Percentiles rank a stretch among this genome's conserved stretches.
Conservation (phyloP, 2,797 vertebrate species). For the Pangasius sanitwongsei region DNA sequence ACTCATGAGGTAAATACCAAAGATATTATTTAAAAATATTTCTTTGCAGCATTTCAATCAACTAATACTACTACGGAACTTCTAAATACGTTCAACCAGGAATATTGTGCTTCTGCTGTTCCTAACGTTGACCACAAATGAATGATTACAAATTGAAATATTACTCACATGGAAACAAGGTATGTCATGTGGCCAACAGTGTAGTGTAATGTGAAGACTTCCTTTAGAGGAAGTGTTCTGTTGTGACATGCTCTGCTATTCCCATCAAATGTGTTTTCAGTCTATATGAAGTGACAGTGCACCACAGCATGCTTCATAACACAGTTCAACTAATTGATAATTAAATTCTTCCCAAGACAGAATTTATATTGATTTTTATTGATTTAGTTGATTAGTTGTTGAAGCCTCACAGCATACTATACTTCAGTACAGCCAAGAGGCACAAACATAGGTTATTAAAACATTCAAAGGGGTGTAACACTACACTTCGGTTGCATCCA, state of each 20-base stretch:
- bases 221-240: not conserved
- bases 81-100: not conserved
- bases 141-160: not conserved
- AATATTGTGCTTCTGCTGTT: not conserved
- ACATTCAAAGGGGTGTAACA: not conserved
- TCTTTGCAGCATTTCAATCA: not conserved
- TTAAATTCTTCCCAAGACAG: too few relatives aligned
- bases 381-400: not conserved
- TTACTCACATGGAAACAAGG: not conserved
- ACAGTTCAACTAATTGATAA: not conserved
- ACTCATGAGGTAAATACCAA: constrained; percentile 63
- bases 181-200: not conserved
- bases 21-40: not conserved
- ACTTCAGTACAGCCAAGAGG: not conserved
- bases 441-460: not conserved
- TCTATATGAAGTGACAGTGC: not conserved
- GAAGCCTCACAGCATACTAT: not conserved
- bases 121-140: not conserved
- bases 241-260: not conserved
- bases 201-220: not conserved
- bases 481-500: not conserved
- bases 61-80: not conserved
- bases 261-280: too few relatives aligned
- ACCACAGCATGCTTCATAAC: not conserved
- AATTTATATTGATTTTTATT: too few relatives aligned